phyloP scores from a whole-genome alignment of 2,888 invertebrate genomes.

The Mongoloraphidia duomilia region DNA sequence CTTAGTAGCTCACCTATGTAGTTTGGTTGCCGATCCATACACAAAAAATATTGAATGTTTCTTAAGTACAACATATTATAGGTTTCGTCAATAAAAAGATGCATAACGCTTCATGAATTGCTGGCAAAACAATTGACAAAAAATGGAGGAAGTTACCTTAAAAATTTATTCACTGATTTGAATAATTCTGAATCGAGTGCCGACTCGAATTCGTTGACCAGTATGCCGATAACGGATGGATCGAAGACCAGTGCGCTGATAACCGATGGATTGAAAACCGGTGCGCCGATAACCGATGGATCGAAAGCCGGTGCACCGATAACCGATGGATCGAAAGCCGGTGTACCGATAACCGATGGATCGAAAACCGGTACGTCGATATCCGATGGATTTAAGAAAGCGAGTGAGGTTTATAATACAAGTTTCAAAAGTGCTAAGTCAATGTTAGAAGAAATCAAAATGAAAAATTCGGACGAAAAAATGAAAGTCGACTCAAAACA shows the following conservation, averaged over 20 bases:
- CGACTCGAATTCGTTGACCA: constrained; percentile 18
- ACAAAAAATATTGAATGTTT: constrained; percentile 6
- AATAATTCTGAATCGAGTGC: constrained; percentile 17
- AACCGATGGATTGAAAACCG: not conserved
- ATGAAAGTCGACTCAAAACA: constrained; percentile 14
- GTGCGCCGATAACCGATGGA: not conserved
- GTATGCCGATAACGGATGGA: no score
- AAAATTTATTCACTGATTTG: constrained; percentile 21
- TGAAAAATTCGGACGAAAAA: constrained; percentile 9
- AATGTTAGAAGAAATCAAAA: constrained; percentile 12
- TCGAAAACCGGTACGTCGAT: not conserved
- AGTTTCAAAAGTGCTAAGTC: constrained; percentile 16
- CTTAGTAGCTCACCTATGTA: no score
- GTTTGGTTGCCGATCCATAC: not conserved
- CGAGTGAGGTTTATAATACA: constrained; percentile 1
- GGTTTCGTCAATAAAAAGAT: constrained; percentile 47
- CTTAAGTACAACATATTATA: constrained; percentile 23
- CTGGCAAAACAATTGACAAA: constrained; percentile 40
- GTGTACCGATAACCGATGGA: not conserved
- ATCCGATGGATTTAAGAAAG: not conserved
- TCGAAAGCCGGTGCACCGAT: not conserved
- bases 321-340: not conserved
- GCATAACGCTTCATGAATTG: constrained; percentile 37
- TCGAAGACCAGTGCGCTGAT: not conserved
- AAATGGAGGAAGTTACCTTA: constrained; percentile 31